Evolutionary conservation across 2,888 invertebrate species (phyloP), one percentile per base, ranked within the genome.

Genomic region (Sipunculus nudus): DNA sequence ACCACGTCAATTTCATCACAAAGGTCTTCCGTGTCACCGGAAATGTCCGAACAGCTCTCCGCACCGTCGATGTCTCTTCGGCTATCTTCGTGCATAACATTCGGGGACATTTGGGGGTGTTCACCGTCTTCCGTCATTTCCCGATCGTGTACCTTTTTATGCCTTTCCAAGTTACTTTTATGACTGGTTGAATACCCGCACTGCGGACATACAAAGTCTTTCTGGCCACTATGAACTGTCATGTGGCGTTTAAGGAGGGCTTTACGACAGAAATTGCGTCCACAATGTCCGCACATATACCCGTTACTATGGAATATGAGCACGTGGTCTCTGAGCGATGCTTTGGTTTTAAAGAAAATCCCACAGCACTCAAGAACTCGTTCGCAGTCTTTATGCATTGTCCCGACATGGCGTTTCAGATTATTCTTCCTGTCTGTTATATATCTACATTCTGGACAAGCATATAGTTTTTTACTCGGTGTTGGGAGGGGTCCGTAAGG

Each of bases 111-210:
- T n/a, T n/a, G n/a, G n/a, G n/a, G n/a, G n/a, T n/a, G n/a, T n/a
- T n/a, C n/a, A n/a, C n/a, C 50, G 32, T 50, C 13, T 32, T 50
- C 50, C 35, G 38, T 21, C 2, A 52, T 40, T 40, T 60, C 46
- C 25, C 71, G 56, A 19, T 73, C 73, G 64, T 82, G 81, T 0
- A 80, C 75, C 50, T 79, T 76, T 56, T 80, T 78, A 65, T 85
- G 85, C 3, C 85, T 66, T 46, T 83, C 82, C 47, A 85, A 70
- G 67, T 85, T 85, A 60, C 82, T 83, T 65, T 85, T 85, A 68
- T 85, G 85, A 56, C 84, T 84, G 4, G 84, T 84, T 35, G 82
- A 81, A 65, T 85, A 85, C 19, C 75, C 75, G 66, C 85, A 85
- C 3, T 75, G 56, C n/a, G 69, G 55, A 64, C 85, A 85, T 8